Evolutionary conservation across 2,113 vertebrate species (phyloP).

Genomic region (Spea bombifrons): DNA sequence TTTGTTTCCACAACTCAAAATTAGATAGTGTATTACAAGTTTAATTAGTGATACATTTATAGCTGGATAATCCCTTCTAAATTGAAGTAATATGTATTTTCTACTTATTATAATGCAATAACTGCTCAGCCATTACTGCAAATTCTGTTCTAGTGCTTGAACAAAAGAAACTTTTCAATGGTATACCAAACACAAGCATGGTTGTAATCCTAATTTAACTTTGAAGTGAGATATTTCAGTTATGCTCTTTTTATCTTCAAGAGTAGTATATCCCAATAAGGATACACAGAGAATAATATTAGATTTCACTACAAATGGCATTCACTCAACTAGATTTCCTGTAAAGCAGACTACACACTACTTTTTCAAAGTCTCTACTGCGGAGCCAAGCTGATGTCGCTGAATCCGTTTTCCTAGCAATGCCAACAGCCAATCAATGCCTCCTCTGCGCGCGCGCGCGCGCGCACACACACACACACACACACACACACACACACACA

Average conservation of each 20-base stretch:
- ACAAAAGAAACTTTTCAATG: conserved; percentile 26
- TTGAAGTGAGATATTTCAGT: conserved; percentile 17
- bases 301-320: too few species aligned
- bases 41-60: conserved; percentile 38
- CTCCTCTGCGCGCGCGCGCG: too few species aligned
- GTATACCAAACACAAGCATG: conserved; percentile 18
- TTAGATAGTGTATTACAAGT: conserved; percentile 27
- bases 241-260: background rate
- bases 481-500: too few species aligned
- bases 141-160: conserved; percentile 33
- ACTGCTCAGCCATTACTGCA: conserved; percentile 15
- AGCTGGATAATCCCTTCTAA: conserved; percentile 39
- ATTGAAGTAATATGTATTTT: conserved; percentile 26
- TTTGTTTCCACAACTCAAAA: conserved; percentile 30
- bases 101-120: conserved; percentile 18
- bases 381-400: too few species aligned
- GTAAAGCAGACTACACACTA: too few species aligned
- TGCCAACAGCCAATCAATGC: too few species aligned
- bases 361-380: too few species aligned
- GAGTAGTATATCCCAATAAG: background rate
- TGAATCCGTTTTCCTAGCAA: too few species aligned
- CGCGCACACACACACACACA: too few species aligned
- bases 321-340: too few species aligned
- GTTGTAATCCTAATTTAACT: conserved; percentile 21
- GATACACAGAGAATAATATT: too few species aligned